phyloP scores from a whole-genome alignment of 2,888 invertebrate species.

The Agonopterix heracliana region DNA sequence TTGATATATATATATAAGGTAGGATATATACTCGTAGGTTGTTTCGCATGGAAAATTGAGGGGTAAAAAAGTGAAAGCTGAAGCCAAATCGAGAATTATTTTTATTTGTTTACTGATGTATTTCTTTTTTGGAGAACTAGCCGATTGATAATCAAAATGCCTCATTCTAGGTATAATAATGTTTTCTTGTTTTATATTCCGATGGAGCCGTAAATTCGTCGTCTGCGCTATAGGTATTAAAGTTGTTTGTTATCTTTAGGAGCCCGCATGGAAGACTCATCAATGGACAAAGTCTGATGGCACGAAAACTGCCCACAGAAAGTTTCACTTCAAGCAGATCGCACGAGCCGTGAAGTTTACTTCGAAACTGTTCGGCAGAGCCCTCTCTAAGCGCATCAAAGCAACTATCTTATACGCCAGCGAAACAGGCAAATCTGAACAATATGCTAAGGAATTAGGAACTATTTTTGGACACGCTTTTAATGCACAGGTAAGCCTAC shows the following conservation, averaged over 20 bases:
- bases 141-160: no score
- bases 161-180: no score
- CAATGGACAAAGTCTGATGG: slow-evolving; percentile 82
- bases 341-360: slow-evolving; percentile 97
- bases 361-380: slow-evolving; percentile 94
- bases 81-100: no score
- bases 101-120: no score
- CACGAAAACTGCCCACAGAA: slow-evolving; percentile 83
- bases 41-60: no score
- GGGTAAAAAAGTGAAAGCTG: no score
- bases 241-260: slow-evolving; percentile 62
- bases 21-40: no score
- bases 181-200: no score
- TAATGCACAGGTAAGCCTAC: slow-evolving; percentile 86
- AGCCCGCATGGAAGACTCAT: slow-evolving; percentile 93
- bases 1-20: no score
- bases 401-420: slow-evolving; percentile 96
- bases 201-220: no score
- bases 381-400: slow-evolving; percentile 93
- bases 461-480: slow-evolving; percentile 95
- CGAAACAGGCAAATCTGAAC: slow-evolving; percentile 96
- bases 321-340: slow-evolving; percentile 97
- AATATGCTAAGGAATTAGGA: slow-evolving; percentile 92
- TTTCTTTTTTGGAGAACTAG: no score
- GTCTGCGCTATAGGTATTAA: not conserved